These are phyloP conservation scores for Dorcus hopei DNA, from an alignment of 2,888 invertebrate species.

Conservation along the genomic window DNA sequence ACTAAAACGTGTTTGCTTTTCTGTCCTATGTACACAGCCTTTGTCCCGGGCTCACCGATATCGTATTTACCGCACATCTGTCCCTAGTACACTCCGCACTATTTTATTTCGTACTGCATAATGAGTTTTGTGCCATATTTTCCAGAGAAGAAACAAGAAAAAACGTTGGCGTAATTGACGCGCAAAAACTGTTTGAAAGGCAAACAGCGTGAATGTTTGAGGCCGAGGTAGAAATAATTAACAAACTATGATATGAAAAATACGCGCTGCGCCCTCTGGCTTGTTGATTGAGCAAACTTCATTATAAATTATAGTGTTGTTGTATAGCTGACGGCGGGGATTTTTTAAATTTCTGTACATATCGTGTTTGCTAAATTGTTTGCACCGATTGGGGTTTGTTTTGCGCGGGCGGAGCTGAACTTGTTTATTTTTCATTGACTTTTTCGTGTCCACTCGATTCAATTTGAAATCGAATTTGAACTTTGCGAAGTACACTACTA, in stretches of 20 bases:
- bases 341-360: slow-evolving; percentile 46
- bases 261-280: slow-evolving; percentile 36
- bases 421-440: too few relatives aligned
- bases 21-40: slow-evolving; percentile 52
- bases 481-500: too few relatives aligned
- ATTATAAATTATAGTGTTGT: slow-evolving; percentile 48
- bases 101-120: not conserved
- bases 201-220: slow-evolving; percentile 19
- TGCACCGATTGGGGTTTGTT: slow-evolving; percentile 24
- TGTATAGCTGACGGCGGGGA: slow-evolving; percentile 44
- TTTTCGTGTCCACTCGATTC: too few relatives aligned
- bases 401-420: too few relatives aligned
- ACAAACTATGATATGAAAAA: slow-evolving; percentile 38
- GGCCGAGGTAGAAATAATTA: slow-evolving; percentile 19
- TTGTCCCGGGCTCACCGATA: slow-evolving; percentile 49
- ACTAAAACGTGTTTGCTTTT: slow-evolving; percentile 49
- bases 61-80: slow-evolving; percentile 50
- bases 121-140: not conserved
- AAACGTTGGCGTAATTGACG: not conserved
- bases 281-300: slow-evolving; percentile 47
- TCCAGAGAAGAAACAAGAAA: too few relatives aligned
- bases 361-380: slow-evolving; percentile 31
- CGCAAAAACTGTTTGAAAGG: slow-evolving; percentile 6
- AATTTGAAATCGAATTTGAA: too few relatives aligned
- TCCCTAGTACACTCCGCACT: slow-evolving; percentile 24